Base-by-base conservation (phyloP, 2,888 invertebrate genomes). In the Orgyia antiqua region DNA sequence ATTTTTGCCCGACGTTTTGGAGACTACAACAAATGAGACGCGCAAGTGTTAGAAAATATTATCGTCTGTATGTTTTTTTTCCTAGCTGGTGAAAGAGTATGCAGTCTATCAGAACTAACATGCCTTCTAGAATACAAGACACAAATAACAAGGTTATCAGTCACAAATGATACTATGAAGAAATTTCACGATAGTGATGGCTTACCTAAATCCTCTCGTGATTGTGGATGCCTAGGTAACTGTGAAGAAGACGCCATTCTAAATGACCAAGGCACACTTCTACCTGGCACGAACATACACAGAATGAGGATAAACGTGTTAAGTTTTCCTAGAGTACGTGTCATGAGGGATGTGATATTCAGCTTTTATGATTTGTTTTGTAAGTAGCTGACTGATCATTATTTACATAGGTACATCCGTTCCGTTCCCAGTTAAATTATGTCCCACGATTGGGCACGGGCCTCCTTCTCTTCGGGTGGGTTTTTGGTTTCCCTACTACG, bases 281-380 rank as follows among this genome's bases (percentile, higher is more conserved):
- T 53, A 5, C 52, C 59, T 1, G 53, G 69, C 33, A 28, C 43
- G 1, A 41, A 48, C 1, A 42, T 65, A 24, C 75, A 68, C 23
- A 50, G 57, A 33, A 35, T 86, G n/a, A 69, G 66, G 41, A 58
- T 84, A 9, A 89, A 89, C 24, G 84, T 93, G 23, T 88, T 88
- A 19, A 88, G 89, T 24, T 93, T 91, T 64, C 93, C 93, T 0
- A 90, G 90, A 72, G 89, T 92, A 65, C 84, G 92, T 49, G 72
- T 92, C 24, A 88, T 89, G 37, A 83, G 92, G 24, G 91, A 91
- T 51, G 87, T 92, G 1, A 87, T 93, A 27, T 93, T 93, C 61
- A 91, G 91, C 40, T 89, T 91, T 50, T 88, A 89, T 3, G 93
- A 94, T 67, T 87, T 93, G 21, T 64, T 93, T 50, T 88, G 94